Evolutionary conservation across 2,888 invertebrate genomes (phyloP).

Genomic region (Acrobasis repandana): DNA sequence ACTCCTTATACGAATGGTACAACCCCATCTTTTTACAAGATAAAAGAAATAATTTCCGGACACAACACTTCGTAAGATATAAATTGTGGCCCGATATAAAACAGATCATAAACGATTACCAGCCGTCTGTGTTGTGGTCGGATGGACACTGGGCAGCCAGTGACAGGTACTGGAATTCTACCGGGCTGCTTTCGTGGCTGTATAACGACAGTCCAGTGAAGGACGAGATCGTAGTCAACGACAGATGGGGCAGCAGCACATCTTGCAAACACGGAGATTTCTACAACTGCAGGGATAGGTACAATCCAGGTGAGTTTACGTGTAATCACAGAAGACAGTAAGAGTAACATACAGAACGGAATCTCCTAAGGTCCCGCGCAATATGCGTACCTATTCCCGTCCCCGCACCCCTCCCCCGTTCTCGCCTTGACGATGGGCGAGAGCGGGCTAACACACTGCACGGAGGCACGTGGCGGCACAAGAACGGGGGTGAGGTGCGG

Average conservation of each 20-base stretch:
- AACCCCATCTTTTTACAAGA: constrained; percentile 91
- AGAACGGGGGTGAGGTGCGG: too few species aligned
- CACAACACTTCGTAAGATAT: constrained; percentile 85
- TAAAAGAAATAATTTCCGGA: constrained; percentile 84
- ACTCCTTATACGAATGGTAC: constrained; percentile 94
- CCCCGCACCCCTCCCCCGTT: too few species aligned
- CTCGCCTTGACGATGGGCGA: too few species aligned
- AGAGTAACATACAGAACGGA: too few species aligned
- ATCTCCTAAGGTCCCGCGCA: too few species aligned
- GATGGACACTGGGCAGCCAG: constrained; percentile 97
- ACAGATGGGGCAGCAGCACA: constrained; percentile 94
- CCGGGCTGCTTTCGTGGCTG: constrained; percentile 94
- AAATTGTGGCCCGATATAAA: constrained; percentile 92
- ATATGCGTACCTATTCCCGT: too few species aligned
- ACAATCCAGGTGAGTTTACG: constrained; percentile 63
- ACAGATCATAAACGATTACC: constrained; percentile 87
- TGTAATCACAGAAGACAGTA: too few species aligned
- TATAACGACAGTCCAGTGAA: constrained; percentile 96
- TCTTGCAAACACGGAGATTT: constrained; percentile 95
- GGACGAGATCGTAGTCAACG: constrained; percentile 94
- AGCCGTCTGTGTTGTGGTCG: constrained; percentile 94
- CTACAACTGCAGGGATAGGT: constrained; percentile 91
- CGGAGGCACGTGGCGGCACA: too few species aligned
- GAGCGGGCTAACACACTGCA: too few species aligned
- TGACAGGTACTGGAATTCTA: constrained; percentile 92